Percentiles rank a stretch among this genome's conserved stretches.
These are phyloP conservation scores for Scolanthus callimorphus DNA, from an alignment of 92 coral and sea anemone species.

Conservation along the genomic window DNA sequence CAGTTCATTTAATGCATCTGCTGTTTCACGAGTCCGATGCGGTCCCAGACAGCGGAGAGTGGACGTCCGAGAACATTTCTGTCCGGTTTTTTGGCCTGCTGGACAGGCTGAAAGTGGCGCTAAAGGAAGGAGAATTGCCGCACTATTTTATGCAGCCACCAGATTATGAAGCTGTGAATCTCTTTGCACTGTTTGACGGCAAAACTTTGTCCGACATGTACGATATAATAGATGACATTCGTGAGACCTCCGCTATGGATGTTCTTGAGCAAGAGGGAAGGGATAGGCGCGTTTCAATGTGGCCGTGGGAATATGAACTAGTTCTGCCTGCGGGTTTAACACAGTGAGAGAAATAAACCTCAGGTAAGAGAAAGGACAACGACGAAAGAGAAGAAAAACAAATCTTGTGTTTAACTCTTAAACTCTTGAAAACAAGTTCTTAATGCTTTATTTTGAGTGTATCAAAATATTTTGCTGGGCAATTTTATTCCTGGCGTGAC, in stretches of 20 bases:
- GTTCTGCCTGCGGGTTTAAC: constrained; percentile 62
- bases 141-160: constrained; percentile 99
- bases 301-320: constrained; percentile 98
- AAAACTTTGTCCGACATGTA: constrained; percentile 92
- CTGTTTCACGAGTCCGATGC: constrained; percentile 90
- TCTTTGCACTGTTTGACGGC: constrained; percentile 84
- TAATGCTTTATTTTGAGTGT: too few relatives aligned
- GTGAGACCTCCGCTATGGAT: constrained; percentile 64
- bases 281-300: constrained; percentile 78
- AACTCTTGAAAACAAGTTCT: too few relatives aligned
- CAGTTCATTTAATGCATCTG: constrained; percentile 89
- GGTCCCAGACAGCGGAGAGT: constrained; percentile 71
- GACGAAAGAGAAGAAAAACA: too few relatives aligned
- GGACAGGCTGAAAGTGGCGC: constrained; percentile 51
- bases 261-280: constrained; percentile 73
- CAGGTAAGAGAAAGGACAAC: neutral
- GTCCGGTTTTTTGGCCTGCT: constrained; percentile 76
- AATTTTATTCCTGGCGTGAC: too few relatives aligned
- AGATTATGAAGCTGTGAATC: constrained; percentile 83
- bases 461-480: too few relatives aligned
- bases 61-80: constrained; percentile 85
- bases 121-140: constrained; percentile 69
- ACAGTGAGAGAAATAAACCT: constrained; percentile 8
- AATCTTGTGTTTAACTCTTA: too few relatives aligned
- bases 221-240: constrained; percentile 74